Conservation (phyloP, 2,797 vertebrate genomes). For the Ctenochaetus hawaiiensis region DNA sequence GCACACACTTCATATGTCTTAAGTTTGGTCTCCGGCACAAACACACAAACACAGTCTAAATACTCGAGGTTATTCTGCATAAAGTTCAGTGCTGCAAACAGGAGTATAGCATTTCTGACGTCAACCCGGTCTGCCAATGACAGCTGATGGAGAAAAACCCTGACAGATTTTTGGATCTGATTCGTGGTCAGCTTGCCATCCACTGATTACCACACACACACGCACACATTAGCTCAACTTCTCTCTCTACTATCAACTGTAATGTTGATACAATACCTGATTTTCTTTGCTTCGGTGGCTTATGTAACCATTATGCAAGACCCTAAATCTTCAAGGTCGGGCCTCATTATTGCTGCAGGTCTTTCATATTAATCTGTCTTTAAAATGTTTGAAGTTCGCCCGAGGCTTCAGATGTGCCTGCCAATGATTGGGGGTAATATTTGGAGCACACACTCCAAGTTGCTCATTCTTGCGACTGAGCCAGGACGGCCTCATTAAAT, state of each 20-base stretch:
- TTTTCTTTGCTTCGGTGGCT: slow-evolving; percentile 55
- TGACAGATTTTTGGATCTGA: slow-evolving; percentile 19
- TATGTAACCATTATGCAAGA: slow-evolving; percentile 70
- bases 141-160: slow-evolving; percentile 20
- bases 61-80: slow-evolving; percentile 2
- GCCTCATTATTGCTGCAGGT: slow-evolving; percentile 67
- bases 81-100: slow-evolving; percentile 10
- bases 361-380: slow-evolving; percentile 71
- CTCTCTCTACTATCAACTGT: slow-evolving; percentile 16
- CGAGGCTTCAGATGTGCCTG: slow-evolving; percentile 67
- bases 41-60: not conserved
- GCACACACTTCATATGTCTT: slow-evolving; percentile 2
- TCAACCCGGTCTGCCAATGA: slow-evolving; percentile 7
- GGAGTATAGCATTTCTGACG: slow-evolving; percentile 4
- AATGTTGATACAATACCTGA: slow-evolving; percentile 46
- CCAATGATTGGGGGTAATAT: slow-evolving; percentile 55
- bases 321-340: slow-evolving; percentile 52
- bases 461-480: slow-evolving; percentile 57
- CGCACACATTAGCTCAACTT: slow-evolving; percentile 31
- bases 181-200: slow-evolving; percentile 3
- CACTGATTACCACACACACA: slow-evolving; percentile 14
- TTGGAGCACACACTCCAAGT: slow-evolving; percentile 48
- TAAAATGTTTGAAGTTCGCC: slow-evolving; percentile 66
- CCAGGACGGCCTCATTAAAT: slow-evolving; percentile 68
- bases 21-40: slow-evolving; percentile 5